Conservation (phyloP, 2,797 vertebrate species). For the Champsocephalus esox region DNA sequence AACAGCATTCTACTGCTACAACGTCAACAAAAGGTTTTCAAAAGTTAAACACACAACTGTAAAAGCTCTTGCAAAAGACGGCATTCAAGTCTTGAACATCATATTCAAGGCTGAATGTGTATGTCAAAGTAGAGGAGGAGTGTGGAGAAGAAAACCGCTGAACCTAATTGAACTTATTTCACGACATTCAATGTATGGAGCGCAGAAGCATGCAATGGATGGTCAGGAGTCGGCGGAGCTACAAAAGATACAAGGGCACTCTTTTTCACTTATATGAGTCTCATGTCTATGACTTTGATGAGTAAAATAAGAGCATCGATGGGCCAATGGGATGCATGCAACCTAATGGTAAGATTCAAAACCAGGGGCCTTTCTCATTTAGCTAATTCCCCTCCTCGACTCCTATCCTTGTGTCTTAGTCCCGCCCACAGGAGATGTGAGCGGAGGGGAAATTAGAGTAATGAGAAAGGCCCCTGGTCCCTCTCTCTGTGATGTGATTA, state of each 20-base stretch:
- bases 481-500: conserved; percentile 8
- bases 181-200: neutral
- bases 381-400: too few relatives aligned
- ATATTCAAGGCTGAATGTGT: neutral
- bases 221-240: neutral
- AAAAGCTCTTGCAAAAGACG: neutral
- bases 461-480: neutral
- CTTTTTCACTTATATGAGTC: neutral
- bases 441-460: too few relatives aligned
- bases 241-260: neutral
- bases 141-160: neutral
- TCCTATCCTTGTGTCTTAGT: too few relatives aligned
- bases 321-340: conserved; percentile 3
- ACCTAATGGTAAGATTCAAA: conserved; percentile 14
- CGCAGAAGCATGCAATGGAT: neutral
- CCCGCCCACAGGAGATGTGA: too few relatives aligned
- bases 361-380: too few relatives aligned
- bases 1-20: neutral
- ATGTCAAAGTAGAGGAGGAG: neutral
- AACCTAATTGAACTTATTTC: neutral
- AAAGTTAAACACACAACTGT: neutral
- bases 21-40: neutral
- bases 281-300: neutral
- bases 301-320: neutral
- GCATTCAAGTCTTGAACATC: neutral